phyloP scores from a whole-genome alignment of 2,797 vertebrate genomes.

The Microctenopoma steveboyesi region DNA sequence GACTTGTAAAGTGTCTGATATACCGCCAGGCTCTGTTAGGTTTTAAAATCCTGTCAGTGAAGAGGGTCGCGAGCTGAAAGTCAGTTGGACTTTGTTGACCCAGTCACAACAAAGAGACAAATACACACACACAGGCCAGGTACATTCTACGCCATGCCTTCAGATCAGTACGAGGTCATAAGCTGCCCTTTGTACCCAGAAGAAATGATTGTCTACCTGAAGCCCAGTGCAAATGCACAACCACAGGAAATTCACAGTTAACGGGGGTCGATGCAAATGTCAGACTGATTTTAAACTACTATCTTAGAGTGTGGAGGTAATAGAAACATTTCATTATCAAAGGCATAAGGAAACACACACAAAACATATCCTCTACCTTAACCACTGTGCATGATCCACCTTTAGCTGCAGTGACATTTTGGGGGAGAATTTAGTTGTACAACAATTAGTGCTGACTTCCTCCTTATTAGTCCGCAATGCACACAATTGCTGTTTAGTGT shows the following conservation, averaged over 20 bases:
- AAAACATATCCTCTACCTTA: background rate
- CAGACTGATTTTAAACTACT: slow-evolving; percentile 16
- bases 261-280: slow-evolving; percentile 23
- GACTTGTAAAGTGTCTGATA: slow-evolving; percentile 12
- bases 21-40: slow-evolving; percentile 2
- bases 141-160: slow-evolving; percentile 48
- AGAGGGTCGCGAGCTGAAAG: slow-evolving; percentile 31
- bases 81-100: slow-evolving; percentile 46
- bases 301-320: slow-evolving; percentile 27
- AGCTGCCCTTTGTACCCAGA: slow-evolving; percentile 7
- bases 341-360: slow-evolving; percentile 17
- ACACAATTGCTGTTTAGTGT: too few relatives aligned
- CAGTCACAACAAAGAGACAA: slow-evolving; percentile 49
- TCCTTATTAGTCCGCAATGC: too few relatives aligned
- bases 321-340: slow-evolving; percentile 34
- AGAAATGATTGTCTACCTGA: slow-evolving; percentile 5
- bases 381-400: too few relatives aligned
- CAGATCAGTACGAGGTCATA: slow-evolving; percentile 14
- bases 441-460: slow-evolving; percentile 11
- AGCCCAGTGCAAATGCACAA: slow-evolving; percentile 7
- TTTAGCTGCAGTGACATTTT: too few relatives aligned
- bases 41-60: slow-evolving; percentile 43
- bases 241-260: slow-evolving; percentile 3
- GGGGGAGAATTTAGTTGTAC: too few relatives aligned
- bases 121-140: slow-evolving; percentile 59